A percentile compares a stretch with the other conserved stretches of the same genome.
Evolutionary conservation across 1,140 invertebrate genomes (phyloP).

Genomic region (Panagrolaimus sp.): DNA sequence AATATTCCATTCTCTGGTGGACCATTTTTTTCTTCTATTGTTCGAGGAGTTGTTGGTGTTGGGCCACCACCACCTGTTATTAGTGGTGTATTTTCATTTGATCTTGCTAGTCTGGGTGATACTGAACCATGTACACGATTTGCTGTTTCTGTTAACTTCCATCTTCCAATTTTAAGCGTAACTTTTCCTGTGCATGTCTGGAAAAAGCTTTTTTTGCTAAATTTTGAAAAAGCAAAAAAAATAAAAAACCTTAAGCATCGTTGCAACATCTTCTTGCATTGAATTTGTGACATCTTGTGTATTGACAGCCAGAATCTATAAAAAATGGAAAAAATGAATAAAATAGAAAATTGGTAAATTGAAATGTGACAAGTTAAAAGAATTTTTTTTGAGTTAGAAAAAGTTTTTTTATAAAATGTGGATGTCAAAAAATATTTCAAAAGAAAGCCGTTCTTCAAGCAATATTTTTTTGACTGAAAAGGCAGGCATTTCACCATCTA

Average conservation of each 20-base stretch:
- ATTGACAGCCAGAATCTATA: slow-evolving; percentile 73
- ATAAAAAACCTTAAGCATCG: slow-evolving; percentile 73
- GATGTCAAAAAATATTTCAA: no score
- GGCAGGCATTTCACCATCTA: no score
- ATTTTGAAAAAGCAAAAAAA: slow-evolving; percentile 47
- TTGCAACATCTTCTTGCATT: slow-evolving; percentile 77
- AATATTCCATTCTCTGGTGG: slow-evolving; percentile 9
- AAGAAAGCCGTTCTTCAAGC: no score
- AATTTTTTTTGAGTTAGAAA: no score
- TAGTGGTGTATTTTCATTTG: slow-evolving; percentile 5
- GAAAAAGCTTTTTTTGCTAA: slow-evolving; percentile 1
- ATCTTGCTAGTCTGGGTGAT: slow-evolving; percentile 15
- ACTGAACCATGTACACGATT: slow-evolving; percentile 43
- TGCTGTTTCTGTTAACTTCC: slow-evolving; percentile 53
- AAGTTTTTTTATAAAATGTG: no score
- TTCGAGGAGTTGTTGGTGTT: slow-evolving; percentile 7
- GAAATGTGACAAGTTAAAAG: not conserved
- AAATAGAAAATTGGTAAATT: not conserved
- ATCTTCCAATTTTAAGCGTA: slow-evolving; percentile 48
- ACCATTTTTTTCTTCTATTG: not conserved
- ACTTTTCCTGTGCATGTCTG: slow-evolving; percentile 52
- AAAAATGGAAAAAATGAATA: slow-evolving; percentile 16
- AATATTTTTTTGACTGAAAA: no score
- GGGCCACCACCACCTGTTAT: slow-evolving; percentile 14
- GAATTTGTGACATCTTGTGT: slow-evolving; percentile 75